Evolutionary conservation across 2,113 vertebrate genomes (phyloP).

Genomic region (Nycticryphes semicollaris): DNA sequence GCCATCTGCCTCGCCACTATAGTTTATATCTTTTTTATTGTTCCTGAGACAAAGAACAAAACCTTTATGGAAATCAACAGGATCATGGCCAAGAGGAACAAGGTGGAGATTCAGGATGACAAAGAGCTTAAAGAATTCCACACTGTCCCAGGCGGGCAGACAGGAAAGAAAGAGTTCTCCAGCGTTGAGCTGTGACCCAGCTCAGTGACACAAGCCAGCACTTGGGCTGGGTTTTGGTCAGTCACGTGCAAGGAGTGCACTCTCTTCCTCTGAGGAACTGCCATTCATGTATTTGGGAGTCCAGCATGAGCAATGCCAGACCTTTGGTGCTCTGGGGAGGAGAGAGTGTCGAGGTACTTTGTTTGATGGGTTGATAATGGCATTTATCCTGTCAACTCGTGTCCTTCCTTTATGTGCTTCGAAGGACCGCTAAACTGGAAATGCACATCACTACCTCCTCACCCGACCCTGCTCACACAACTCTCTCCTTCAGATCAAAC

Average conservation of each 20-base stretch:
- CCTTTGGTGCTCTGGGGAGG: background rate
- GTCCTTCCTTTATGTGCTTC: background rate
- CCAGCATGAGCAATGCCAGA: background rate
- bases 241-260: background rate
- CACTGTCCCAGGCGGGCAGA: accelerated
- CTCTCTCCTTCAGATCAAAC: background rate
- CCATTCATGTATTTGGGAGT: background rate
- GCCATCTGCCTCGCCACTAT: constrained; percentile 82
- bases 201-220: background rate
- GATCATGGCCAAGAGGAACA: constrained; percentile 88
- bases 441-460: background rate
- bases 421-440: background rate
- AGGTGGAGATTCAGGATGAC: constrained; percentile 7
- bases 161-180: background rate
- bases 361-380: background rate
- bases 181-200: background rate
- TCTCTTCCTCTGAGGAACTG: background rate
- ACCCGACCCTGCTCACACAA: background rate
- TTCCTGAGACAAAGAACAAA: constrained; percentile 92
- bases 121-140: constrained; percentile 40
- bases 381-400: background rate
- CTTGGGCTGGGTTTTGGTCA: background rate
- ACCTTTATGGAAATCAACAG: constrained; percentile 90
- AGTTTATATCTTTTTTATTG: constrained; percentile 82
- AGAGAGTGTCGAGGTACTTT: background rate